Evolutionary conservation across 2,113 vertebrate genomes (phyloP).

Genomic region (Thamnaconus septentrionalis): DNA sequence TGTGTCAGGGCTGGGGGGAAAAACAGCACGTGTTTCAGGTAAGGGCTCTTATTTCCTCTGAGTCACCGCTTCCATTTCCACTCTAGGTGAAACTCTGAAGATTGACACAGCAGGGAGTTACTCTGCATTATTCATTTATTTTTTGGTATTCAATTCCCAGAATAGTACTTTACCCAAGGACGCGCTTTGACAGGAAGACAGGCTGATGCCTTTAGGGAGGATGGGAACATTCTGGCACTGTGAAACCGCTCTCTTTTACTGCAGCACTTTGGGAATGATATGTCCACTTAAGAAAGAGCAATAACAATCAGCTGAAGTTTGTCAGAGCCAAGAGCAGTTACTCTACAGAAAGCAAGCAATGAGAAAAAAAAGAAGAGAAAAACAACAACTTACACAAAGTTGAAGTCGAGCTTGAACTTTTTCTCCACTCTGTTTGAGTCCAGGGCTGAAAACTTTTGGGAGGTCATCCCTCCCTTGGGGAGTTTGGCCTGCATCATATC

Average conservation of each 20-base stretch:
- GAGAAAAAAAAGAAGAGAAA: too few species aligned
- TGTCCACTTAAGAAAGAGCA: conserved; percentile 9
- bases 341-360: background rate
- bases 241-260: conserved; percentile 30
- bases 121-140: conserved; percentile 4
- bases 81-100: background rate
- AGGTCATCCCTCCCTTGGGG: conserved; percentile 24
- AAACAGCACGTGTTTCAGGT: conserved; percentile 76
- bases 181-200: conserved; percentile 10
- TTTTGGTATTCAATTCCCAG: conserved; percentile 19
- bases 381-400: background rate
- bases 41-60: conserved; percentile 17
- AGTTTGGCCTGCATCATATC: conserved; percentile 15
- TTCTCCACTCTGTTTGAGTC: conserved; percentile 10
- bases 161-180: conserved; percentile 21
- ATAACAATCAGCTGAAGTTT: conserved; percentile 8
- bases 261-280: conserved; percentile 22
- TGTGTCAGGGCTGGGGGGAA: conserved; percentile 70
- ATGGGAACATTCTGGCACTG: conserved; percentile 14
- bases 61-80: background rate
- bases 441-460: conserved; percentile 24
- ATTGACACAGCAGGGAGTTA: background rate
- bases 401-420: conserved; percentile 25
- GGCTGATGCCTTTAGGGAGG: conserved; percentile 13
- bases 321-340: background rate